Base-by-base conservation (phyloP, 2,888 invertebrate species). In the Ctenicera cuprea region DNA sequence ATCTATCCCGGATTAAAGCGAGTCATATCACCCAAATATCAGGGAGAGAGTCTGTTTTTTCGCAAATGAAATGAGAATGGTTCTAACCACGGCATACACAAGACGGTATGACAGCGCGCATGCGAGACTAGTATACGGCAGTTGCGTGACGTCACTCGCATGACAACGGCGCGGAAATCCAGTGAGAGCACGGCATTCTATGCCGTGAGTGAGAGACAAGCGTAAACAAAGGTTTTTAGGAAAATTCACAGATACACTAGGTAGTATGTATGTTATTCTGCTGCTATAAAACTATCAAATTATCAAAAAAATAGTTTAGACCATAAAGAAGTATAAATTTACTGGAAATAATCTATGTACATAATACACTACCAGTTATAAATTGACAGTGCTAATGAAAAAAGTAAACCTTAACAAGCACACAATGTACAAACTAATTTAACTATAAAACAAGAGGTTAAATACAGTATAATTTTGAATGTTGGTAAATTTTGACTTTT, bases 101-200 rank as follows among this genome's bases (percentile, higher is more conserved):
- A 38, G 38, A 38, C 38, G 11, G 38, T 38, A 38, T 38, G 38
- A 11, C 38, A 38, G 38, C 38, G 5, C 38, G 38, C 38, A 38
- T 38, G 38, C 12, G 1, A 38, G 38, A 8, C 7, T 11, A 38
- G 38, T 38, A 12, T n/a, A n/a, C n/a, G n/a, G n/a, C n/a, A n/a
- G n/a, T n/a, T n/a, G n/a, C 5, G 38, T 38, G 38, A 38, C 38
- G 38, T 38, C 38, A 38, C 38, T 38, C 38, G 38, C 38, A 38
- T 38, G 38, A 38, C 38, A 38, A 38, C 38, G 38, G 12, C 38
- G 38, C 38, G 38, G 11, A 12, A 38, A 38, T 38, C 38, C 38
- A 38, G 3, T 38, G 38, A 38, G 11, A 38, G 1, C n/a, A n/a
- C n/a, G n/a, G n/a, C n/a, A n/a, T n/a, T n/a, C n/a, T n/a, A n/a